Evolutionary conservation across 2,113 vertebrate species (phyloP), one percentile per base, ranked within the genome.

Genomic region (Pachypanchax playfairii): DNA sequence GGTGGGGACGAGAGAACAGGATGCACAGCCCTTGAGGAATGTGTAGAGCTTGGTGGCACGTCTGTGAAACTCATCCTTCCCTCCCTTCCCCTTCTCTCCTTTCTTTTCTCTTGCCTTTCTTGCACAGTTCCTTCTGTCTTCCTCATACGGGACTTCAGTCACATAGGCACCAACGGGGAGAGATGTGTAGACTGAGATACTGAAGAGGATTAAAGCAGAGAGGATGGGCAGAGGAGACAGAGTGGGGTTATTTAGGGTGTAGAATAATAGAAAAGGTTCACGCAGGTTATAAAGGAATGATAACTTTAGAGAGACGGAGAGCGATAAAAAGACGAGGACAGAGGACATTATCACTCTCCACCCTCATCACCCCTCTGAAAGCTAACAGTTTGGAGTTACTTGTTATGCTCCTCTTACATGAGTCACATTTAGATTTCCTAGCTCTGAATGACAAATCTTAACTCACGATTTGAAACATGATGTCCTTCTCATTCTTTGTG

Each of bases 11-110:
- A 76, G 68, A 70, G 85, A 89, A 91, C 90, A 92, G 89, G 90
- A 93, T 91, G 89, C 89, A 85, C 83, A 84, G 83, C 88, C 86
- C 85, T 75, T 79, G 76, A 90, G 87, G 91, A 91, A 92, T 92
- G 86, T 70, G 63, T 79, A 65, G 73, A 84, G 81, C 74, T 67
- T 76, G 73, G 75, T 75, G 72, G 83, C 87, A 83, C 74, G 82
- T 78, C 88, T 83, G 76, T 46, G 75, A 80, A 83, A 82, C 54
- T 76, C 85, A 88, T 84, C 81, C 70, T 74, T 72, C 79, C 70
- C 59, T 63, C 18, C 54, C 18, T 57, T 36, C 13, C 36, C 43
- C 14, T 56, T 56, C 43, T 6, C 31, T 15, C 2, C 57, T 64
- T 56, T 68, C 26, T 26, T 63, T 65, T 36, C 24, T 38, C 49